Evolutionary conservation across 2,888 invertebrate genomes (phyloP), one percentile per base, ranked within the genome.

Genomic region (Scotopteryx bipunctaria): DNA sequence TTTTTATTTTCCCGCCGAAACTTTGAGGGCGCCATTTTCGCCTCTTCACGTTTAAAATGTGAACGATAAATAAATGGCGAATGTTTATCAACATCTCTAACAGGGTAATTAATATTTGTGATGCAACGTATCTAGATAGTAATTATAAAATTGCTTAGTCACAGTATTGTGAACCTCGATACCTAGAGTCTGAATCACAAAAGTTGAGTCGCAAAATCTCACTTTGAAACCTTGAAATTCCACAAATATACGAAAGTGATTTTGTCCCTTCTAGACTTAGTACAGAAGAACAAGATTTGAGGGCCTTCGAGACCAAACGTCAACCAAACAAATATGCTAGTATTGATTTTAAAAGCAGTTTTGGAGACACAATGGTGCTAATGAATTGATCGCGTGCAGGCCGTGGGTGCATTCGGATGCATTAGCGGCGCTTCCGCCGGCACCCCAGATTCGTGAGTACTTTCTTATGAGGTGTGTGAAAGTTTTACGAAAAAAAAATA

Each of bases 371-470:
- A 85, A 85, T 83, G 71, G 70, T 50, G 73, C 73, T 86, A 87
- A 88, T 86, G 87, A 86, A 86, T 86, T 84, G 86, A 81, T 87
- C 78, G 86, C 86, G 86, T 87, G 86, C 66, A 61, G 64, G 65
- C 57, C 75, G 69, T 67, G 75, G 81, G 76, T 83, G 87, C 84
- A 86, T 83, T 86, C 86, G 89, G 86, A 84, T 90, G 91, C 91
- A 91, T 91, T 91, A 91, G 87, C 73, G 61, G 61, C 68, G 80
- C 81, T 91, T 91, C 91, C 91, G 89, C 85, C 62, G 79, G 78
- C 69, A 69, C 66, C 67, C 66, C 69, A 71, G 73, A 65, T 58
- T 62, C 55, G 63, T 59, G 33, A 57, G 48, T 53, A 51, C 57
- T 53, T 56, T 48, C 50, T 55, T 54, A 32, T 32, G 41, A 23